Percentiles rank a stretch among this genome's conserved stretches.
These are phyloP conservation scores for Nasonovia ribisnigri DNA, from an alignment of 2,888 invertebrate species.

Conservation along the genomic window DNA sequence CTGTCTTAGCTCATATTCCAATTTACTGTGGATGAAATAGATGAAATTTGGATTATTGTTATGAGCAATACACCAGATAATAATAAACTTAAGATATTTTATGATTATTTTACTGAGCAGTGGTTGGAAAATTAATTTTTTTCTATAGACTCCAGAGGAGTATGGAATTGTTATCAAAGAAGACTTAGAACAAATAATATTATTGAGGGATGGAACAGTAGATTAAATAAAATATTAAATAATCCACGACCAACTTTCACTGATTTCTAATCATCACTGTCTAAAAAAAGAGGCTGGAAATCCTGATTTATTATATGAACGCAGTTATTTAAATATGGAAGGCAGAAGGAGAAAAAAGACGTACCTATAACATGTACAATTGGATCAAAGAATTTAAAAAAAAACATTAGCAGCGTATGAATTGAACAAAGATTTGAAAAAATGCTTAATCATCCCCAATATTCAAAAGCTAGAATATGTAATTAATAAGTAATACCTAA, in stretches of 20 bases:
- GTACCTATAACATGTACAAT: background rate
- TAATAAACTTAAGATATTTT: constrained; percentile 31
- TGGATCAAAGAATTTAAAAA: background rate
- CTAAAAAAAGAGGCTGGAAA: background rate
- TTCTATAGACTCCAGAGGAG: too few relatives aligned
- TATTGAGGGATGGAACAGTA: background rate
- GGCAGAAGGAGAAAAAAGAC: background rate
- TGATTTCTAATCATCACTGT: background rate
- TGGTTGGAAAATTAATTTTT: constrained; percentile 15
- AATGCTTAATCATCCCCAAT: background rate
- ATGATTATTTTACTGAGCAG: constrained; percentile 38
- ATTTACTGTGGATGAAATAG: constrained; percentile 64
- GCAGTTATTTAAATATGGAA: background rate
- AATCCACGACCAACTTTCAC: background rate
- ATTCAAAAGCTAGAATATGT: background rate
- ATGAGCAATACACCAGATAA: background rate
- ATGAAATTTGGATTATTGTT: constrained; percentile 63
- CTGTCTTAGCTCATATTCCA: constrained; percentile 64
- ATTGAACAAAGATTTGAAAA: background rate
- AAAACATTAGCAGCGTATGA: background rate
- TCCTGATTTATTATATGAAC: background rate
- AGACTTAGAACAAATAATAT: constrained; percentile 60
- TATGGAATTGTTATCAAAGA: constrained; percentile 51
- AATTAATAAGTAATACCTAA: too few relatives aligned
- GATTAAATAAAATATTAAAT: background rate